Percentiles rank a stretch among this genome's conserved stretches.
These are phyloP conservation scores for Dynastes grantii DNA, from an alignment of 2,888 invertebrate genomes.

Conservation along the genomic window DNA sequence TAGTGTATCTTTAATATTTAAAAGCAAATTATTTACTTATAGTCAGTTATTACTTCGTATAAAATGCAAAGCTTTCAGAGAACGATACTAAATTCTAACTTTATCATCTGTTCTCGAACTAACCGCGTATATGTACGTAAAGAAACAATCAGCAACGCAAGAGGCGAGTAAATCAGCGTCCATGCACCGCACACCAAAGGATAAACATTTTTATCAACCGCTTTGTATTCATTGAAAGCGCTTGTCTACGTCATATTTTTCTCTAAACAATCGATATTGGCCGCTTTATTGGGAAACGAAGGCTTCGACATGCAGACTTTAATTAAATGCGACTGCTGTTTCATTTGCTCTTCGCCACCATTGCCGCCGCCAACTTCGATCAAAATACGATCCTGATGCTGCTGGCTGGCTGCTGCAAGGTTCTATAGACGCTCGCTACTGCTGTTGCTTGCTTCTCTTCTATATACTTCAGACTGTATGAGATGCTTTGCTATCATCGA, in stretches of 20 bases:
- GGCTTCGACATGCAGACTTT: constrained; percentile 68
- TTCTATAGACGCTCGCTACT: background rate
- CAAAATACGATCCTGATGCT: background rate
- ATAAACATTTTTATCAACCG: constrained; percentile 1
- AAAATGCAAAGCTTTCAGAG: too few relatives aligned
- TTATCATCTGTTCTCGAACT: too few relatives aligned
- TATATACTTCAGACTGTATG: background rate
- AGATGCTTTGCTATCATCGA: background rate
- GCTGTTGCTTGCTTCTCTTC: background rate
- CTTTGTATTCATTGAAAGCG: constrained; percentile 50
- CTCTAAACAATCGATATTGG: constrained; percentile 67
- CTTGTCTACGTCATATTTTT: constrained; percentile 69
- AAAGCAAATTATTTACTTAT: too few relatives aligned
- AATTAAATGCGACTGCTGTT: constrained; percentile 62
- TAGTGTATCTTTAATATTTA: too few relatives aligned
- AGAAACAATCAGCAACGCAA: too few relatives aligned
- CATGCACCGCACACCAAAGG: too few relatives aligned
- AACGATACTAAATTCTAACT: too few relatives aligned
- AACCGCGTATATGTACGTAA: too few relatives aligned
- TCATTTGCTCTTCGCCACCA: constrained; percentile 48
- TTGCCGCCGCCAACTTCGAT: background rate
- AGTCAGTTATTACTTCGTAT: too few relatives aligned
- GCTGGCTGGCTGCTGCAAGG: background rate
- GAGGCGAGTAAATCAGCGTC: too few relatives aligned
- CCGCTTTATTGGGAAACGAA: constrained; percentile 67